These are phyloP conservation scores for Coenonympha arcania DNA, from an alignment of 2,888 invertebrate genomes.

Conservation along the genomic window DNA sequence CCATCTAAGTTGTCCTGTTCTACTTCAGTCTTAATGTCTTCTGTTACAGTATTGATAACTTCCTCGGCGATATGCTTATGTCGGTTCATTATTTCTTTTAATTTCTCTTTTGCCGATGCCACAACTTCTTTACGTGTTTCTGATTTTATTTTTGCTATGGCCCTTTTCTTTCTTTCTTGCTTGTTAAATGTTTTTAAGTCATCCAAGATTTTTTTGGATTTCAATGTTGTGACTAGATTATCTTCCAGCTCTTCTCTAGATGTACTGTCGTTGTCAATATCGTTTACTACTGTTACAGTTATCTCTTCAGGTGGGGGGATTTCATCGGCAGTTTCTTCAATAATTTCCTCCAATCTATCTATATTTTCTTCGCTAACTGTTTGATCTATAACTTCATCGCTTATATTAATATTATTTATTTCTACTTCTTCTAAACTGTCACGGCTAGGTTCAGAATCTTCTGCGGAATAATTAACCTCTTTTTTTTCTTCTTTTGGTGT, in stretches of 20 bases:
- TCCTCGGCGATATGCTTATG: slow-evolving; percentile 62
- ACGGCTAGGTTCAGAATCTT: slow-evolving; percentile 27
- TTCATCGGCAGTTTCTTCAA: slow-evolving; percentile 9
- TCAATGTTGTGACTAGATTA: slow-evolving; percentile 32
- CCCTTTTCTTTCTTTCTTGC: slow-evolving; percentile 59
- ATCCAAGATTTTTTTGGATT: slow-evolving; percentile 48
- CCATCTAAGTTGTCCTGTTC: slow-evolving; percentile 37
- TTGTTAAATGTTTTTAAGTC: slow-evolving; percentile 46
- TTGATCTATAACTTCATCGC: slow-evolving; percentile 23
- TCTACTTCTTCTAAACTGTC: slow-evolving; percentile 18
- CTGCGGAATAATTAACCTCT: background rate
- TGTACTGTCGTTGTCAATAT: slow-evolving; percentile 26
- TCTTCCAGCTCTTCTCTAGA: slow-evolving; percentile 30
- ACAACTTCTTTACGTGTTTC: slow-evolving; percentile 66
- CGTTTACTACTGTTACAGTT: slow-evolving; percentile 23
- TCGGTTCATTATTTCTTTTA: slow-evolving; percentile 67
- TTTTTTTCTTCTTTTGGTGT: background rate
- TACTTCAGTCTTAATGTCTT: slow-evolving; percentile 40
- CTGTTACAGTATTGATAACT: slow-evolving; percentile 40
- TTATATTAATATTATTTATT: slow-evolving; percentile 12
- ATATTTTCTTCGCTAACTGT: slow-evolving; percentile 12
- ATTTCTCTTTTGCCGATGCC: slow-evolving; percentile 67
- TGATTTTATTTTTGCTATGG: slow-evolving; percentile 63
- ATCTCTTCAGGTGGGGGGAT: slow-evolving; percentile 22
- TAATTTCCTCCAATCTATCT: slow-evolving; percentile 16